phyloP scores from a whole-genome alignment of 2,888 invertebrate species.

The Apamea anceps region DNA sequence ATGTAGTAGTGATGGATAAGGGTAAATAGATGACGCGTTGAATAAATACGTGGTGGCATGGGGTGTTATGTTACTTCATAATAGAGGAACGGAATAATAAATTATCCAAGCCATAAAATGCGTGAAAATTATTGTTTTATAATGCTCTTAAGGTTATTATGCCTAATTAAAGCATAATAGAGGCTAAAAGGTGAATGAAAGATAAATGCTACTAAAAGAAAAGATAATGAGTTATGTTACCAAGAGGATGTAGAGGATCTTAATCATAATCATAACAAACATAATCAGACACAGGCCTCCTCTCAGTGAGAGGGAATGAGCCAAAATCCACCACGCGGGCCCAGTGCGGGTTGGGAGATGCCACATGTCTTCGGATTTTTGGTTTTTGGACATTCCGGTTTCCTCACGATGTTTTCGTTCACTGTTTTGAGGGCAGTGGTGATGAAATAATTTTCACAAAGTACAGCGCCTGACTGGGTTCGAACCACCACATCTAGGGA shows the following conservation, averaged over 20 bases:
- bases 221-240: constrained; percentile 23
- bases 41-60: constrained; percentile 14
- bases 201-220: constrained; percentile 23
- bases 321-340: neutral
- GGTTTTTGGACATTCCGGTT: neutral
- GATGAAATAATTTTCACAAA: too few species aligned
- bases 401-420: neutral
- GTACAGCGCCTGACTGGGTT: too few species aligned
- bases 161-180: neutral
- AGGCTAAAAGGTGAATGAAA: constrained; percentile 44
- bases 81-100: neutral
- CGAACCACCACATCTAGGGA: too few species aligned
- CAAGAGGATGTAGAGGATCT: constrained; percentile 7
- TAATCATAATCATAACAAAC: neutral
- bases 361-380: neutral
- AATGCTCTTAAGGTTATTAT: neutral
- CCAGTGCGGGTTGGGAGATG: neutral
- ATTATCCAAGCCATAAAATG: neutral
- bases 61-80: constrained; percentile 17
- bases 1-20: constrained; percentile 26
- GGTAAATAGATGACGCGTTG: constrained; percentile 40
- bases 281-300: neutral
- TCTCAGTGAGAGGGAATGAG: neutral
- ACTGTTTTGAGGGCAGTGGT: neutral
- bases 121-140: neutral